Conservation (phyloP, 2,113 vertebrate genomes). For the Dasyornis broadbenti region DNA sequence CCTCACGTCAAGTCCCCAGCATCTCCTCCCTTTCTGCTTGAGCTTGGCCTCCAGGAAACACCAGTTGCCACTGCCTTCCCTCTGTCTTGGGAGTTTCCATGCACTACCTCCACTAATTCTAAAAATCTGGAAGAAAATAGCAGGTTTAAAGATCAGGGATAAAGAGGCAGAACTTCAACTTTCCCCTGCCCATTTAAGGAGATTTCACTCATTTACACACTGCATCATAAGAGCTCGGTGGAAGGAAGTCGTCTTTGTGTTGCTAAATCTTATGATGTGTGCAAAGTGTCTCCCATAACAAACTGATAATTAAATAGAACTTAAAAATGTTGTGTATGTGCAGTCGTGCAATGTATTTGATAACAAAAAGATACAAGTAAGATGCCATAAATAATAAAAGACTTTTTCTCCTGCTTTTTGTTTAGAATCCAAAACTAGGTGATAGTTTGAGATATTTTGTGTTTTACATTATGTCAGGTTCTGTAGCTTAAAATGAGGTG, state of each 20-base stretch:
- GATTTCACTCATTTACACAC: neutral
- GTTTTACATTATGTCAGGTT: neutral
- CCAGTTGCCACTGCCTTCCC: neutral
- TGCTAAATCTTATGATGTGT: neutral
- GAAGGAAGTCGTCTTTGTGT: neutral
- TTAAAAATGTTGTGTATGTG: neutral
- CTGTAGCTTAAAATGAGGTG: neutral
- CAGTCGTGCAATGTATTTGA: neutral
- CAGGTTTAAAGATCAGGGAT: neutral
- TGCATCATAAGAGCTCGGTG: neutral
- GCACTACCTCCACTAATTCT: neutral
- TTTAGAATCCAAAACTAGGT: neutral
- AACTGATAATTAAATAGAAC: neutral
- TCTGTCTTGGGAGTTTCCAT: neutral
- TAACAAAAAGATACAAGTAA: neutral
- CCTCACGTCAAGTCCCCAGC: neutral
- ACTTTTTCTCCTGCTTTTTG: neutral
- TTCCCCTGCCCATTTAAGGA: neutral
- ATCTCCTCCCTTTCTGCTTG: neutral
- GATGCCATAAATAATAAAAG: neutral
- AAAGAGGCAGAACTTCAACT: neutral
- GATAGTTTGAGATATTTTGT: neutral
- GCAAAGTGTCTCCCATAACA: neutral
- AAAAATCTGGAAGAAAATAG: neutral
- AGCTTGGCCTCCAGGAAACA: constrained; percentile 17